These are phyloP conservation scores for Tryphoninae sp. DNA, from an alignment of 2,888 invertebrate species.

Conservation along the genomic window DNA sequence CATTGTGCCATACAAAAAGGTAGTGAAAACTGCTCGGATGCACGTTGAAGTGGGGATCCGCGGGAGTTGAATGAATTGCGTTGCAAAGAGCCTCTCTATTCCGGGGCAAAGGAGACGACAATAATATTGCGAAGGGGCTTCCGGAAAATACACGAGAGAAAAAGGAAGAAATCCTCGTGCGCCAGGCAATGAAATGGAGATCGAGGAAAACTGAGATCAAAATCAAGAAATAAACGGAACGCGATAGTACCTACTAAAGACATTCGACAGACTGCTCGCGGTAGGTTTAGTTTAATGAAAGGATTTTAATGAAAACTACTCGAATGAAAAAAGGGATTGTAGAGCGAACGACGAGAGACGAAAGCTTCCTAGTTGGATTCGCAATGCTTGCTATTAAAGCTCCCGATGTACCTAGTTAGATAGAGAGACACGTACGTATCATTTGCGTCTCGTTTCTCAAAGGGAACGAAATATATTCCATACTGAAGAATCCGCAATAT, in stretches of 20 bases:
- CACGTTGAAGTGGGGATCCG: slow-evolving; percentile 1
- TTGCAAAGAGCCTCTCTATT: slow-evolving; percentile 42
- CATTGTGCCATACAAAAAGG: slow-evolving; percentile 29
- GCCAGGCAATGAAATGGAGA: slow-evolving; percentile 1
- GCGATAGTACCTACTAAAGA: background rate
- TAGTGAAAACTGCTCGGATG: slow-evolving; percentile 4
- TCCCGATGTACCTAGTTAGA: background rate
- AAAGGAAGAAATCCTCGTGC: background rate
- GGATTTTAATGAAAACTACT: slow-evolving; percentile 4
- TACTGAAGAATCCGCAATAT: background rate
- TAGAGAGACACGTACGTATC: background rate
- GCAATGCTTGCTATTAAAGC: background rate
- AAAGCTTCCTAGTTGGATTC: background rate
- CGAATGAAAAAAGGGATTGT: background rate
- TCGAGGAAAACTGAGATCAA: background rate
- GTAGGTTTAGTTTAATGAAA: background rate
- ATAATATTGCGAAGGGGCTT: slow-evolving; percentile 31
- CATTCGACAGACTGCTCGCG: background rate
- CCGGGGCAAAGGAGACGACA: slow-evolving; percentile 22
- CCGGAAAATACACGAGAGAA: background rate
- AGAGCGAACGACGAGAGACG: background rate
- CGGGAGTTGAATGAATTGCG: slow-evolving; percentile 35
- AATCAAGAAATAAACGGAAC: background rate
- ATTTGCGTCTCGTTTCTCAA: background rate
- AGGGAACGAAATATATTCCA: slow-evolving; percentile 2